Base-by-base conservation (phyloP, 2,888 invertebrate species). In the Cerastoderma edule region DNA sequence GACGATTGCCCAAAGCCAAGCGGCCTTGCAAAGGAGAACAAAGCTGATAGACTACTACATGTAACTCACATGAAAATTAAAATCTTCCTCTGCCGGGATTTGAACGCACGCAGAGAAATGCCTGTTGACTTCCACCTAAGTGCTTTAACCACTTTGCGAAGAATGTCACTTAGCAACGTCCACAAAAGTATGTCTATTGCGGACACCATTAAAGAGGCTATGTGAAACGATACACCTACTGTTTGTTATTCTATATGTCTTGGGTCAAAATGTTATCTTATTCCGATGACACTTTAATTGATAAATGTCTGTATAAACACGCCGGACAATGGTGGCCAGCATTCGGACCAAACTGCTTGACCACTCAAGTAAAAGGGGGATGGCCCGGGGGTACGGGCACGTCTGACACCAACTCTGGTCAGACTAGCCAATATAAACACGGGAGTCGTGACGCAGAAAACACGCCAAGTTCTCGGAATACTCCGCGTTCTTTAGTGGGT, bases 221-320 rank as follows among this genome's bases (percentile, higher is more conserved):
- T 19, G 57, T 57, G 32, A 57, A 57, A 57, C 30, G 57, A 28
- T 57, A 57, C n/a, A 32, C 19, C 10, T 32, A 16, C 13, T 75
- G 75, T 75, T 75, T 75, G 75, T 75, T 75, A 48, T 75, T 70
- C 60, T 53, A 44, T 63, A 64, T 48, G 35, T 67, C 60, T 64
- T 53, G 64, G 75, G 71, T 74, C 71, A 71, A 75, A 67, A 71
- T 67, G 75, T 75, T 75, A 71, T 63, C 66, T 71, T 50, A 44
- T 67, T 71, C 46, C 64, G 68, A 60, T 79, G 79, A 79, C 79
- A 79, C 79, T 75, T 79, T 75, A 79, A 79, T 79, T 75, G 75
- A 79, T 69, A 60, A 75, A 79, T 66, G 75, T 72, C 75, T 79
- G 57, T 57, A 63, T 64, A 68, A 75, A 69, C 65, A 69, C 0